Evolutionary conservation across 2,888 invertebrate species (phyloP), one percentile per base, ranked within the genome.

Genomic region (Aspidiotus rigidus): DNA sequence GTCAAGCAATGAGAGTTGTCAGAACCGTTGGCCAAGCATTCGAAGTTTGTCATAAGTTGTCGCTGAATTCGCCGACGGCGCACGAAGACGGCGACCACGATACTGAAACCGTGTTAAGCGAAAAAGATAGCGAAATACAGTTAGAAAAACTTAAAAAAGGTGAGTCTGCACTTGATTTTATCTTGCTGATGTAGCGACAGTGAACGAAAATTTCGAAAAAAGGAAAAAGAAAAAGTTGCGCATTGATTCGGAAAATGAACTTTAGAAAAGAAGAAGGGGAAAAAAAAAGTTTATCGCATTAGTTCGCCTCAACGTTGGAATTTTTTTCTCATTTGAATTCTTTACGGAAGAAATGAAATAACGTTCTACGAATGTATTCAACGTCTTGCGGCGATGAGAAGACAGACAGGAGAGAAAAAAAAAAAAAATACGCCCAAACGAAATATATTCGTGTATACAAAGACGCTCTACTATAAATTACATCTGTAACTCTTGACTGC

Each of bases 21-120:
- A 87, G 97, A 76, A 98, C 98, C 8, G 93, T 99, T 74, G 98
- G 98, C 61, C 98, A 99, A 81, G 98, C 98, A 53, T 99, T 99
- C 81, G 98, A 99, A 81, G 97, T 98, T 79, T 98, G 97, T 84
- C 97, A 98, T 85, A 95, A 96, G 82, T 84, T 92, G 80, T 88
- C 89, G 76, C 82, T 85, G 76, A 86, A 73, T 54, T 73, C 74
- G 16, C 78, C 77, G 61, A 77, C 78, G 70, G 79, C 78, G 53
- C 28, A 28, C 28, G 80, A 81, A 74, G 80, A 79, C 73, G 78
- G 79, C 72, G 81, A 81, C 74, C 79, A 79, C 71, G 69, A 69
- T 39, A 69, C 69, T 11, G 70, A 71, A 66, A 66, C 64, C 10
- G 62, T 70, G 64, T 70, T 62, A 40, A 73, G 73, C 72, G 82